phyloP scores from a whole-genome alignment of 2,113 vertebrate species.

The Lophotis ruficrista region DNA sequence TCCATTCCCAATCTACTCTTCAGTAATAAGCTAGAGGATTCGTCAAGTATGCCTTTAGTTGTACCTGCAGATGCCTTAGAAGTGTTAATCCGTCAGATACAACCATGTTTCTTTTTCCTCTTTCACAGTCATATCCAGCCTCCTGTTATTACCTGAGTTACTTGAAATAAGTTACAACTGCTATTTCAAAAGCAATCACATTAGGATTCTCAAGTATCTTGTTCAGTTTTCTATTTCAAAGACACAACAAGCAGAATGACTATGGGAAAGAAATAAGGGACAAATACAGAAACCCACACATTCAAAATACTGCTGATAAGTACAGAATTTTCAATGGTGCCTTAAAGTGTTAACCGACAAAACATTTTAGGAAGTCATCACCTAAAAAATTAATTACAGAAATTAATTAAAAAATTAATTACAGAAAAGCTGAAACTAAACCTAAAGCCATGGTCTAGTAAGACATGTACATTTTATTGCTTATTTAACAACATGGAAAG shows the following conservation, averaged over 20 bases:
- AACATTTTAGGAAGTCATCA: not conserved
- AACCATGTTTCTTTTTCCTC: not conserved
- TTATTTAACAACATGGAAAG: not conserved
- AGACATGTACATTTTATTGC: not conserved
- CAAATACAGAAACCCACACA: not conserved
- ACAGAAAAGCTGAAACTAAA: not conserved
- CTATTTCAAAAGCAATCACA: not conserved
- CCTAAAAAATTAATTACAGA: not conserved
- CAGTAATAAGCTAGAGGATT: not conserved
- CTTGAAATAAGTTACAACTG: not conserved
- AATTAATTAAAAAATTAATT: not conserved
- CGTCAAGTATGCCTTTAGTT: not conserved
- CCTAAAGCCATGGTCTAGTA: not conserved
- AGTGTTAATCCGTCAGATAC: not conserved
- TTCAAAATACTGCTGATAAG: not conserved
- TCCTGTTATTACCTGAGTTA: not conserved
- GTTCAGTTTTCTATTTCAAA: not conserved
- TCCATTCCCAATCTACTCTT: not conserved
- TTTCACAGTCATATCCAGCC: not conserved
- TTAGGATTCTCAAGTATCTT: not conserved
- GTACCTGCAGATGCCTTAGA: not conserved
- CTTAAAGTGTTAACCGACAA: not conserved
- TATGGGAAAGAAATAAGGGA: not conserved
- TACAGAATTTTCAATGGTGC: not conserved
- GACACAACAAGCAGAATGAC: not conserved